Conservation (phyloP, 2,888 invertebrate genomes). For the Dicroscelio sp. region DNA sequence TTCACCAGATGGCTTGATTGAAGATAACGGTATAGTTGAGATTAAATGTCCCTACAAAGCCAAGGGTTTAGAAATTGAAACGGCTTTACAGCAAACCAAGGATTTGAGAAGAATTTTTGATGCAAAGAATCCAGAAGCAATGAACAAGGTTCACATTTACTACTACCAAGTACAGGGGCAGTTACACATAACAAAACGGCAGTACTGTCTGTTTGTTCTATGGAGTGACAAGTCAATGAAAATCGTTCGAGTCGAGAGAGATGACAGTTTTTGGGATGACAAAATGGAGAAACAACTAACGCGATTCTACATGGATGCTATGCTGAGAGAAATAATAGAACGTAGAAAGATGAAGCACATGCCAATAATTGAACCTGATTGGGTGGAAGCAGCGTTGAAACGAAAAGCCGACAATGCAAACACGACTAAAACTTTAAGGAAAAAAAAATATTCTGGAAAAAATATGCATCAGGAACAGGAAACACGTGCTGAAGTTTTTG, state of each 20-base stretch:
- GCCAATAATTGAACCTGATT: neutral
- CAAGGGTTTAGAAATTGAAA: constrained; percentile 24
- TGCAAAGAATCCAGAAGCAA: constrained; percentile 36
- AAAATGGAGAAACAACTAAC: constrained; percentile 67
- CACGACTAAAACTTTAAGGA: neutral
- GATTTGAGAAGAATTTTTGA: constrained; percentile 38
- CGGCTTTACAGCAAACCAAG: constrained; percentile 3
- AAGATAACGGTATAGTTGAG: too few species aligned
- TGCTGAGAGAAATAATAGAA: constrained; percentile 84
- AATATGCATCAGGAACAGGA: too few species aligned
- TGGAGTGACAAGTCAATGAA: constrained; percentile 77
- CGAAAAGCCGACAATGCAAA: neutral
- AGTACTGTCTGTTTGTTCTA: constrained; percentile 82
- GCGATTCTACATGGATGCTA: constrained; percentile 79
- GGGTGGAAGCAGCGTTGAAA: neutral
- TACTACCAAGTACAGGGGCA: constrained; percentile 29
- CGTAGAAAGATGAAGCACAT: neutral
- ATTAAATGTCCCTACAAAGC: too few species aligned
- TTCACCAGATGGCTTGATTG: too few species aligned
- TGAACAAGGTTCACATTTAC: constrained; percentile 78
- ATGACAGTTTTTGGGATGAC: constrained; percentile 80
- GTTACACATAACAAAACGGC: constrained; percentile 77
- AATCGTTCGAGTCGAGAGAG: constrained; percentile 61
- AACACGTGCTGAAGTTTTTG: too few species aligned
- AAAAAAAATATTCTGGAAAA: too few species aligned